Percentiles rank a stretch among this genome's conserved stretches.
Conservation (phyloP, 2,797 vertebrate species). For the Bradypus variegatus region DNA sequence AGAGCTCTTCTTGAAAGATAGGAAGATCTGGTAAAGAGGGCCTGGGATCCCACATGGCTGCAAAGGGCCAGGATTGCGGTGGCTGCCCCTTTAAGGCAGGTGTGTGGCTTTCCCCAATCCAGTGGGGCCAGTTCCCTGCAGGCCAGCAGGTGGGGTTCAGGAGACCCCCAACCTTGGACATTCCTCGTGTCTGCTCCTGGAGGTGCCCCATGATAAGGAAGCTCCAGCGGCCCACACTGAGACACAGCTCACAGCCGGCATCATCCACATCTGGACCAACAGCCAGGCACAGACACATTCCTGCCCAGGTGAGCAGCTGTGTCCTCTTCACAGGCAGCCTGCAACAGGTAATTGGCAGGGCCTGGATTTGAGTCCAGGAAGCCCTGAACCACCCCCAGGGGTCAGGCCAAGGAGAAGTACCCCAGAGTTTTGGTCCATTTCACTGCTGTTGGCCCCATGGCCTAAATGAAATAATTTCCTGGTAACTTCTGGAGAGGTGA, state of each 20-base stretch:
- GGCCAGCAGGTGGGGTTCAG: slow-evolving; percentile 80
- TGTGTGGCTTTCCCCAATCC: neutral
- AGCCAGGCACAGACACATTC: slow-evolving; percentile 82
- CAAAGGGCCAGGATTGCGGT: neutral
- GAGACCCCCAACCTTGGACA: slow-evolving; percentile 84
- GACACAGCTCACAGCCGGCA: slow-evolving; percentile 77
- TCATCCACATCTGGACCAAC: slow-evolving; percentile 78
- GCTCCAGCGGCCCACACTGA: slow-evolving; percentile 77
- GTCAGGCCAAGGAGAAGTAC: neutral
- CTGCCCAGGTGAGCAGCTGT: slow-evolving; percentile 81
- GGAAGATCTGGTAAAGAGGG: neutral
- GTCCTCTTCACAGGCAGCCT: neutral
- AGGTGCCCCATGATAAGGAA: slow-evolving; percentile 81
- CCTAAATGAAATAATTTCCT: neutral
- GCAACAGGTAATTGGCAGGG: neutral
- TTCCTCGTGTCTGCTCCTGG: slow-evolving; percentile 81
- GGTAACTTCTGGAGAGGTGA: neutral
- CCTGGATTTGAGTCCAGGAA: neutral
- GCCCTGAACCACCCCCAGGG: neutral
- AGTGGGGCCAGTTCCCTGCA: slow-evolving; percentile 78
- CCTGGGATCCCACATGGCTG: neutral
- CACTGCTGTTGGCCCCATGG: neutral
- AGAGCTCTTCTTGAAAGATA: neutral
- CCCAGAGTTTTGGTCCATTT: neutral
- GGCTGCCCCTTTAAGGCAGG: neutral